Conservation (phyloP, 2,113 vertebrate genomes). For the Clarias batrachus region DNA sequence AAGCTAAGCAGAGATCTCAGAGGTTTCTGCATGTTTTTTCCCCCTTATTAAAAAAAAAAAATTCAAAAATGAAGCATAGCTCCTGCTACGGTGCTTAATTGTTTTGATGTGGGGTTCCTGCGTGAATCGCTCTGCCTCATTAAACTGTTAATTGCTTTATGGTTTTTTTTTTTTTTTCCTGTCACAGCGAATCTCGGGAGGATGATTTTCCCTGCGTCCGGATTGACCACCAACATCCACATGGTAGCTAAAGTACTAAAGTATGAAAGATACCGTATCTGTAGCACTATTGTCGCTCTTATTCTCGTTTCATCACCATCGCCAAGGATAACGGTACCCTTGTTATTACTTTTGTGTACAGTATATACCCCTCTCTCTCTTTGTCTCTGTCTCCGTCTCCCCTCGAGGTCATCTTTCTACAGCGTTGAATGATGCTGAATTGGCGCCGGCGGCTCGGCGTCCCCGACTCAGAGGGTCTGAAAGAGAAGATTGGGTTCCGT, state of each 20-base stretch:
- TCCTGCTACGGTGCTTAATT: constrained; percentile 54
- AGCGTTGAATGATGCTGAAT: constrained; percentile 19
- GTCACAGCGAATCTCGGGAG: constrained; percentile 27
- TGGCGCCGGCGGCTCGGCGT: not conserved
- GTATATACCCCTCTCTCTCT: not conserved
- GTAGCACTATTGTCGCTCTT: not conserved
- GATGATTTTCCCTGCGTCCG: constrained; percentile 10
- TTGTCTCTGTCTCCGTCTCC: not conserved
- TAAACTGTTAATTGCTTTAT: constrained; percentile 64
- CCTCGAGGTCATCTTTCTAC: constrained; percentile 12
- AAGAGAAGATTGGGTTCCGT: constrained; percentile 28
- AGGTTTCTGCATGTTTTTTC: constrained; percentile 26
- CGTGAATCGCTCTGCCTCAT: constrained; percentile 58
- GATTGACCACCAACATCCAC: constrained; percentile 10
- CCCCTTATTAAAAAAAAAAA: not conserved
- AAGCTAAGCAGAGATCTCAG: constrained; percentile 29
- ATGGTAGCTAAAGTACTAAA: too few relatives aligned
- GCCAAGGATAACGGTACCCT: not conserved
- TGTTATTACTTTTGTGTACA: not conserved
- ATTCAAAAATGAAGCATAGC: constrained; percentile 35
- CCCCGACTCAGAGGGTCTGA: constrained; percentile 13
- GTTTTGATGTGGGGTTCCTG: constrained; percentile 57
- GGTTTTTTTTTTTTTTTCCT: constrained; percentile 42
- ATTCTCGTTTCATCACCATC: not conserved
- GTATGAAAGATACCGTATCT: not conserved